Evolutionary conservation across 2,888 invertebrate species (phyloP).

Genomic region (Chorisops tibialis): DNA sequence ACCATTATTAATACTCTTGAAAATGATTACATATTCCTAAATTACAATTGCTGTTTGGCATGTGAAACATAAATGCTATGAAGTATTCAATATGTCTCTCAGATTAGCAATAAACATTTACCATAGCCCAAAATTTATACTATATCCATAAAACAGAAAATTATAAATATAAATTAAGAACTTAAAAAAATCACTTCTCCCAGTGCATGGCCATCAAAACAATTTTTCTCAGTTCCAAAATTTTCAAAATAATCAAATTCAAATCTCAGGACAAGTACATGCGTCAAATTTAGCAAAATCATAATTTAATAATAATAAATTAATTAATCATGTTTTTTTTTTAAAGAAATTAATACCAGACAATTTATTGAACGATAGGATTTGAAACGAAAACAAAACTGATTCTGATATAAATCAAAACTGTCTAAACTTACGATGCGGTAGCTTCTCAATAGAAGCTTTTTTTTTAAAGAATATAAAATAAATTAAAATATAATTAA

Average conservation of each 20-base stretch:
- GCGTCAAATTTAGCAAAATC: neutral
- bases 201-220: slow-evolving; percentile 1
- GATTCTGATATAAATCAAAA: slow-evolving; percentile 18
- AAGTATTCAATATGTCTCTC: neutral
- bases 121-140: slow-evolving; percentile 6
- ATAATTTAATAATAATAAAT: slow-evolving; percentile 1
- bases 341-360: neutral
- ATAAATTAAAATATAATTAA: slow-evolving; percentile 7
- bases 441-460: slow-evolving; percentile 17
- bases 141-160: no score
- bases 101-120: neutral
- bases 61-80: no score
- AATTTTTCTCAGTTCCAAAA: neutral
- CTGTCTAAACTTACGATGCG: slow-evolving; percentile 19
- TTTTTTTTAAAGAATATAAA: slow-evolving; percentile 2
- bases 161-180: neutral
- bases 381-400: neutral
- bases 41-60: no score
- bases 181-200: neutral
- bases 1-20: no score
- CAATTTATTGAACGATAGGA: neutral
- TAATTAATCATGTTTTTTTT: no score
- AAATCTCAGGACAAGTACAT: slow-evolving; percentile 9
- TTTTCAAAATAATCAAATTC: neutral
- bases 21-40: no score